Base-by-base conservation (phyloP, 2,113 vertebrate genomes). In the Cardinalis cardinalis region DNA sequence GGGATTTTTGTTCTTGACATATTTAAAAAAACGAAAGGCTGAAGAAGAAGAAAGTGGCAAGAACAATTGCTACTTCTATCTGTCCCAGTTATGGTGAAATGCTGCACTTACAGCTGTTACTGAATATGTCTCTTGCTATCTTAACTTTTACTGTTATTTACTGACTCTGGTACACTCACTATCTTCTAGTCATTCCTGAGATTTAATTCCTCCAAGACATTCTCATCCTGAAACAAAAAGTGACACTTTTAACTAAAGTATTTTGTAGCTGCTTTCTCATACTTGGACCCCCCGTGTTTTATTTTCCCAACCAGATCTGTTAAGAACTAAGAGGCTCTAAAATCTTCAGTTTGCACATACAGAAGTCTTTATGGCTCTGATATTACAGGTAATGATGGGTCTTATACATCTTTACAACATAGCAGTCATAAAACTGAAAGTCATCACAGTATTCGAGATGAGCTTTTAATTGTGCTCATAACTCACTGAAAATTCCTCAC, bases 381-480 rank as follows among this genome's bases (percentile, higher is more conserved):
- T 92, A 91, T 83, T 92, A 80, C 36, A 92, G 71, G 48, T 83
- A 84, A 92, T 89, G 74, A 61, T 1, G 8, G 31, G 56, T 66
- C 71, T 84, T 93, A 51, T 59, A 51, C 55, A 85, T 59, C 51
- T 89, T 82, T 92, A 92, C 0, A 14, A 65, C 28, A 21, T 2
- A 59, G 41, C 38, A 61, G 32, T 55, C 70, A 75, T 95, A 94
- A 93, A 92, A 75, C 38, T 78, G 55, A 11, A 93, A 89, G 48
- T 91, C 82, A 75, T 75, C 78, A 36, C 55, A 49, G 46, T 85
- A 70, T 91, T 87, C 0, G 0, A 92, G 71, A 89, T 51, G 46
- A 89, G 51, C 26, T 87, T 96, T 82, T 86, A 95, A 88, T 80
- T 95, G 55, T 55, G 18, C 59, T 80, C 38, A 43, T 93, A 92